Percentiles rank a stretch among this genome's conserved stretches.
phyloP scores from a whole-genome alignment of 2,888 invertebrate genomes.

The Maniola hyperantus region DNA sequence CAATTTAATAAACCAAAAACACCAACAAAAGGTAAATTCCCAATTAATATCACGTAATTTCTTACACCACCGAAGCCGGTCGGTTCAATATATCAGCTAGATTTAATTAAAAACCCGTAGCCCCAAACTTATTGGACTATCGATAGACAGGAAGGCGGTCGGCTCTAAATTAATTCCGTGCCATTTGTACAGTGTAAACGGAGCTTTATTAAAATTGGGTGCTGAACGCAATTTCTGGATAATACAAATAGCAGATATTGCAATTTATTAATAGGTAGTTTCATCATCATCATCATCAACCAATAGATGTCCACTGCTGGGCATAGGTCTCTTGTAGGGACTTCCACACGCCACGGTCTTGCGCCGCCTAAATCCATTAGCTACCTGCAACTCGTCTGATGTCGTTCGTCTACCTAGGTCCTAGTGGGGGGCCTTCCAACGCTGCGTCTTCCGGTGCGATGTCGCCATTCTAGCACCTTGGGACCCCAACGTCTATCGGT shows the following conservation, averaged over 20 bases:
- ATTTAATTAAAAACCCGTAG: constrained; percentile 35
- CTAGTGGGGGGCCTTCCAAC: too few relatives aligned
- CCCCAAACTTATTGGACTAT: constrained; percentile 29
- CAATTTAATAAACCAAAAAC: not conserved
- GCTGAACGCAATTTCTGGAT: constrained; percentile 20
- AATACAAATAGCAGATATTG: constrained; percentile 13
- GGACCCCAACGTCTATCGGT: too few relatives aligned
- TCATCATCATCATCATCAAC: too few relatives aligned
- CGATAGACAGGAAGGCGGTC: constrained; percentile 31
- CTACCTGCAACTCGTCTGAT: too few relatives aligned
- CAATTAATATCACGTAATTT: constrained; percentile 18
- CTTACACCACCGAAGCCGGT: constrained; percentile 14
- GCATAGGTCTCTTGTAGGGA: too few relatives aligned
- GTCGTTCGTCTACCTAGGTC: too few relatives aligned
- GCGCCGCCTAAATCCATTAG: too few relatives aligned
- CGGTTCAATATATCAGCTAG: constrained; percentile 33
- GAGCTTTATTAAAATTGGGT: constrained; percentile 32
- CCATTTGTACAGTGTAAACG: constrained; percentile 21
- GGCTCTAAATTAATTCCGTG: constrained; percentile 38
- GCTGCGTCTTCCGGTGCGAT: too few relatives aligned
- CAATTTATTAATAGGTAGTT: too few relatives aligned
- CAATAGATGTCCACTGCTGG: too few relatives aligned
- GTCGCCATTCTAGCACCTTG: too few relatives aligned
- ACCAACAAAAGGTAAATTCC: not conserved
- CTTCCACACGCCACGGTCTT: too few relatives aligned